These are phyloP conservation scores for Drosophila percnosoma DNA, from an alignment of 2,888 invertebrate genomes.

Conservation along the genomic window DNA sequence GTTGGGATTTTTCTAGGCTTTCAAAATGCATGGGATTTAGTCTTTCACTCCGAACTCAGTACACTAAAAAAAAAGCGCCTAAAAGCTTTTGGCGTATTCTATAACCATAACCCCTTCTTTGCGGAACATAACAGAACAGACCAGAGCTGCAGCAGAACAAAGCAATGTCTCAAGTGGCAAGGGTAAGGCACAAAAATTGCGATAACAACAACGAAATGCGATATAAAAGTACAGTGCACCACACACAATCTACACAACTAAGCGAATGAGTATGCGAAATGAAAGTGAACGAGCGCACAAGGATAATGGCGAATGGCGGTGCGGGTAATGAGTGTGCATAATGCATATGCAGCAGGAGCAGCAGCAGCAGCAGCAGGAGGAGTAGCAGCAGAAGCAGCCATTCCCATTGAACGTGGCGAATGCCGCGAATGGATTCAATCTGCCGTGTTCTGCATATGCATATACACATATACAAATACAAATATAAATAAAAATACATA, in stretches of 20 bases:
- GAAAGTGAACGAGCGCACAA: slow-evolving; percentile 81
- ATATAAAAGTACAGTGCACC: slow-evolving; percentile 59
- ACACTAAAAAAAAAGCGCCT: slow-evolving; percentile 42
- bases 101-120: slow-evolving; percentile 71
- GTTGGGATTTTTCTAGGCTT: slow-evolving; percentile 18
- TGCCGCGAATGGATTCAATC: slow-evolving; percentile 73
- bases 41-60: slow-evolving; percentile 29
- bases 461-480: slow-evolving; percentile 28
- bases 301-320: slow-evolving; percentile 72
- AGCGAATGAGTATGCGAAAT: slow-evolving; percentile 69
- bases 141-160: slow-evolving; percentile 58
- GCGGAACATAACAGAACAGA: slow-evolving; percentile 51
- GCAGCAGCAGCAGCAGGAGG: slow-evolving; percentile 10
- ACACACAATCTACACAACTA: slow-evolving; percentile 31
- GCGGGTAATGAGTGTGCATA: slow-evolving; percentile 80
- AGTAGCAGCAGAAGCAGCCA: slow-evolving; percentile 27
- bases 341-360: slow-evolving; percentile 75
- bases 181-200: slow-evolving; percentile 74
- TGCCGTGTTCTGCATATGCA: slow-evolving; percentile 62
- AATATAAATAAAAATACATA: slow-evolving; percentile 32
- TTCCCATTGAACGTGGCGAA: slow-evolving; percentile 68
- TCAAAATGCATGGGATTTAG: slow-evolving; percentile 42
- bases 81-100: slow-evolving; percentile 69
- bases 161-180: slow-evolving; percentile 81
- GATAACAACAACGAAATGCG: slow-evolving; percentile 59